Conservation (phyloP, 2,888 invertebrate species). For the Baccha elongata region DNA sequence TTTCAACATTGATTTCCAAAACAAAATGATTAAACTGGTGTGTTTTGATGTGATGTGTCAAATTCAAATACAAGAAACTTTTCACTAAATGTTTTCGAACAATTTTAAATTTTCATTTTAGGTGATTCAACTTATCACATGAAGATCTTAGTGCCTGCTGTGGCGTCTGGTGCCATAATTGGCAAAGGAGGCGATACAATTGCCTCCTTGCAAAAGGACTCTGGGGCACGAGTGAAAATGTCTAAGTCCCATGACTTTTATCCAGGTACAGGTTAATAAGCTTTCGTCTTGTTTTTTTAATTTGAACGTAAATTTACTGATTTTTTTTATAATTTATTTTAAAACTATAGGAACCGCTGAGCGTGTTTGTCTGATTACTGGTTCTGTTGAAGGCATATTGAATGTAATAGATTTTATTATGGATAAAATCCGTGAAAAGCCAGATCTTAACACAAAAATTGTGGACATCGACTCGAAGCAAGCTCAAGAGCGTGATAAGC, state of each 20-base stretch:
- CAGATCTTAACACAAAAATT: constrained; percentile 92
- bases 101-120: constrained; percentile 82
- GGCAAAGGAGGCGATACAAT: constrained; percentile 99
- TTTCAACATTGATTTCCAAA: constrained; percentile 74
- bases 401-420: constrained; percentile 95
- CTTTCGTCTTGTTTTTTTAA: neutral
- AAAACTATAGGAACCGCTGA: constrained; percentile 94
- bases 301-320: neutral
- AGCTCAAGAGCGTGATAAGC: constrained; percentile 94
- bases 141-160: constrained; percentile 97
- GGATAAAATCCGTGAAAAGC: constrained; percentile 97
- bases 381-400: constrained; percentile 95
- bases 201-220: constrained; percentile 98
- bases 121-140: constrained; percentile 96
- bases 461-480: constrained; percentile 92
- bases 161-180: constrained; percentile 99
- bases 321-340: constrained; percentile 2
- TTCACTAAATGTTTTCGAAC: constrained; percentile 24
- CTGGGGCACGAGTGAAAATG: constrained; percentile 99
- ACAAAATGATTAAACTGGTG: constrained; percentile 71
- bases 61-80: constrained; percentile 17
- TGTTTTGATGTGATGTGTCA: constrained; percentile 66
- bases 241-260: constrained; percentile 99
- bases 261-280: constrained; percentile 93
- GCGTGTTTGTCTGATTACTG: constrained; percentile 96